Base-by-base conservation (phyloP, 2,888 invertebrate genomes). In the Epinotia ramella region DNA sequence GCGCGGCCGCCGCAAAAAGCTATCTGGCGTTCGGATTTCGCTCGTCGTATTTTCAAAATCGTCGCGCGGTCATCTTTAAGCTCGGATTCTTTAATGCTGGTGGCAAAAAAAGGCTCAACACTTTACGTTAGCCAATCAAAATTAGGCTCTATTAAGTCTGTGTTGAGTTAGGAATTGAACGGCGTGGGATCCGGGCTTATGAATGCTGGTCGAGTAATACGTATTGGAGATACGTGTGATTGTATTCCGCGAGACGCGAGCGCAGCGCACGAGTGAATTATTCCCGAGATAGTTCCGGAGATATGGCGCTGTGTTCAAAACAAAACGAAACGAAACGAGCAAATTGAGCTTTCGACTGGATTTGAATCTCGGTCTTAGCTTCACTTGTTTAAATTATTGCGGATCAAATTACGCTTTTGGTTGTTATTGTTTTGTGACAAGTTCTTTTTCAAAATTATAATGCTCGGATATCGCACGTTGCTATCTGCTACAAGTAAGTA, bases 41-140 rank as follows among this genome's bases (percentile, higher is more conserved):
- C 91, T 91, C 90, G 87, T 91, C 89, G 93, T 93, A 93, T 92
- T 92, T 94, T 92, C 89, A 91, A 93, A 93, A 93, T 90, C 90
- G 88, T 87, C 85, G 87, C 89, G 85, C 84, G 85, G 84, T 85
- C 89, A 88, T 90, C 88, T 90, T 83, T 85, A 85, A 84, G 86
- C 82, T 82, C 81, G 86, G 84, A 89, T 89, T 86, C 89, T 81
- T 84, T 77, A 77, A 81, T 76, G 80, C 73, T 64, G 73, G 69
- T 77, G 65, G 74, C 75, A 74, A 77, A 78, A 60, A 81, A 78
- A 78, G 77, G 68, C 73, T 71, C 78, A 79, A 79, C 68, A 67
- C 74, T 70, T 56, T 9, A 13, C 12, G 44, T 16, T 12, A 16
- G 20, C 69, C 63, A 57, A 65, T 70, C 63, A 78, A 72, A 70